Evolutionary conservation across 2,113 vertebrate species (phyloP).

Genomic region (Odobenus rosmarus): DNA sequence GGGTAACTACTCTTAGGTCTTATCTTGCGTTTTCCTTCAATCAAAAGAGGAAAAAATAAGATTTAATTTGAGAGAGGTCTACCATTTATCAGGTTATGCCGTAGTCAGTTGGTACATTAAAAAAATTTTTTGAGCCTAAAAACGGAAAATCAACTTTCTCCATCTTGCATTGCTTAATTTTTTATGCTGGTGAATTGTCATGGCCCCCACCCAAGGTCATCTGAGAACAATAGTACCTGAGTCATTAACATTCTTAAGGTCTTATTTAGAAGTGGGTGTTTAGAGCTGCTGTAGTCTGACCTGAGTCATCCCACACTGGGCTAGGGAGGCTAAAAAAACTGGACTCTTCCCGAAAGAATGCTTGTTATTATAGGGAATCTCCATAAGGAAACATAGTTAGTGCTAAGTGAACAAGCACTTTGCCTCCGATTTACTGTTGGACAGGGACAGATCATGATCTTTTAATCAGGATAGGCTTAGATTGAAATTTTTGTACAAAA

Average conservation of each 20-base stretch:
- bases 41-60: constrained; percentile 57
- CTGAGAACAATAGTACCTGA: constrained; percentile 70
- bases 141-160: constrained; percentile 14
- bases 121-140: neutral
- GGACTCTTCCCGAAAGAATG: constrained; percentile 34
- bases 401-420: neutral
- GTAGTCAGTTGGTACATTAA: neutral
- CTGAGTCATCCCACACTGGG: constrained; percentile 22
- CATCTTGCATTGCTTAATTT: neutral
- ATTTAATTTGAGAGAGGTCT: constrained; percentile 58
- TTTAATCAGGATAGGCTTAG: constrained; percentile 46
- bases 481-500: neutral
- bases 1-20: constrained; percentile 66
- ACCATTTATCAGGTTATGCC: neutral
- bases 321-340: constrained; percentile 64
- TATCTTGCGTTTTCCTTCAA: constrained; percentile 77
- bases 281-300: constrained; percentile 64
- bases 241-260: constrained; percentile 26
- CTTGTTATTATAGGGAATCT: constrained; percentile 45
- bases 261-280: constrained; percentile 38
- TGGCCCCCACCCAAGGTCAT: constrained; percentile 55
- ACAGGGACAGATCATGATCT: neutral
- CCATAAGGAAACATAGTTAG: constrained; percentile 31
- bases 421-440: constrained; percentile 15
- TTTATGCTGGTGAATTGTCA: constrained; percentile 52